Evolutionary conservation across 1,140 invertebrate species (phyloP).

Genomic region (Drosophila navojoa): DNA sequence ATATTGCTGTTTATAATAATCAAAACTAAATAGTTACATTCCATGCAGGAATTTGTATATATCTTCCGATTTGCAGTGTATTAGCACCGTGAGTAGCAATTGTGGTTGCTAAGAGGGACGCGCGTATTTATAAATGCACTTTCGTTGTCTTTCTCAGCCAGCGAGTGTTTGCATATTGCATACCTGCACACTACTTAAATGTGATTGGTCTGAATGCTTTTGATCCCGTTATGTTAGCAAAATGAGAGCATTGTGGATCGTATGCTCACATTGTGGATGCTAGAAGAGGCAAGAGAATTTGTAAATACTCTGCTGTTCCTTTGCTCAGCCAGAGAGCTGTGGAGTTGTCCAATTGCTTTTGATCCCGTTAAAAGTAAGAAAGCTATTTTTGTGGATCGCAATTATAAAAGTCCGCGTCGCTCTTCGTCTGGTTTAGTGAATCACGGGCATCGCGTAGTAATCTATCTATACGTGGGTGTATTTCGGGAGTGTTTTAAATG

Average conservation of each 20-base stretch:
- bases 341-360: too few relatives aligned
- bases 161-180: background rate
- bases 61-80: too few relatives aligned
- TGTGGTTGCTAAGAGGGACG: background rate
- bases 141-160: background rate
- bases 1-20: conserved; percentile 10
- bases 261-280: background rate
- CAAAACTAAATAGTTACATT: background rate
- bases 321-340: too few relatives aligned
- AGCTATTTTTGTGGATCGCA: too few relatives aligned
- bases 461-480: too few relatives aligned
- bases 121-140: too few relatives aligned
- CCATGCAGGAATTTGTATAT: too few relatives aligned
- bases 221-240: background rate
- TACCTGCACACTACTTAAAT: background rate
- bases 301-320: too few relatives aligned
- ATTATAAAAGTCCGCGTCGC: background rate
- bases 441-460: background rate
- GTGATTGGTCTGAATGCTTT: background rate
- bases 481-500: background rate
- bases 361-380: too few relatives aligned
- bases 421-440: background rate
- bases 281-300: too few relatives aligned
- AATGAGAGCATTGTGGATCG: too few relatives aligned
- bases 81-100: too few relatives aligned